Base-by-base conservation (phyloP, 2,888 invertebrate species). In the Physocephala rufipes region DNA sequence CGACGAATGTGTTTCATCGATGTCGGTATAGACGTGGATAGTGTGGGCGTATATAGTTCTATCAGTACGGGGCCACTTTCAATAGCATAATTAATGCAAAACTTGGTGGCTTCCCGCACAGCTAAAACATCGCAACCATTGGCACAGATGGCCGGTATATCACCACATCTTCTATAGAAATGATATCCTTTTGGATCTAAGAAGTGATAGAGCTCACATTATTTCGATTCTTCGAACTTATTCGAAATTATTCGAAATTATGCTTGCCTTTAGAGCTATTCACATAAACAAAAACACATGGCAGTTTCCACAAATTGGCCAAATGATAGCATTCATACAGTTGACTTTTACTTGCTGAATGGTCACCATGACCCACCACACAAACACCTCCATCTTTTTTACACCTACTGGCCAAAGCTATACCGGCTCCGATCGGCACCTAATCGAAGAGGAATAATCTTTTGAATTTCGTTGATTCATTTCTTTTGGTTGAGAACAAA, bases 211-310 rank as follows among this genome's bases (percentile, higher is more conserved):
- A n/a, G 9, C 9, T n/a, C 19, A 7, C 12, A 55, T 55, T 55
- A 55, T 13, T 24, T n/a, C 24, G 5, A 4, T 1, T 5, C n/a
- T 51, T 51, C 2, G 2, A 51, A 51, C n/a, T 51, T 51, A 51
- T 5, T 19, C n/a, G 5, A 24, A 21, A 2, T 13, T 13, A 55
- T 55, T 55, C 19, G 2, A 21, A 55, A 55, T 55, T 30, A 19
- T 9, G 43, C 7, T 24, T 16, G 47, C 47, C 5, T 21, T 55
- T 55, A 82, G 97, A 99, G 75, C 99, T 99, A 86, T 99, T 99
- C 88, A 99, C 99, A 84, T 98, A 99, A 51, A 99, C 92, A 84
- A 96, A 99, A 77, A 99, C 93, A 75, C 91, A 91, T 0, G 99
- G 99, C 76, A 99, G 84, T 80, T 94, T 90, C 97, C 96, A 97